Base-by-base conservation (phyloP, 2,113 vertebrate species). In the Ctenodactylus gundi region DNA sequence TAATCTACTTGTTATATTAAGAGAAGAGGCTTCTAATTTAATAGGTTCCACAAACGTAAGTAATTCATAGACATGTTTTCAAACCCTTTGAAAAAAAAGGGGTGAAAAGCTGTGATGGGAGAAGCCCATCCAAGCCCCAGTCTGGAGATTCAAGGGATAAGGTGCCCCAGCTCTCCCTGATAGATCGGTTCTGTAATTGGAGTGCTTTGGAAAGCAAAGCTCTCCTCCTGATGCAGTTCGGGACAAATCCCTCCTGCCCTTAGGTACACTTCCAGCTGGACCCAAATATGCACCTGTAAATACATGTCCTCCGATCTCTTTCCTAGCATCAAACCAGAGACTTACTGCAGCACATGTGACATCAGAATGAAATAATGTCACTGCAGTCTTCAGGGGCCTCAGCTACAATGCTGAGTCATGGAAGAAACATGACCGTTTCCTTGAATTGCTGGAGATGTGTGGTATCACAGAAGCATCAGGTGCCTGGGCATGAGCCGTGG, bases 11-110 rank as follows among this genome's bases (percentile, higher is more conserved):
- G 86, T 95, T 95, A 60, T 67, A 80, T 88, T 89, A 93, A 94
- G 94, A 87, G 49, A 91, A 94, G 64, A 86, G 87, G 60, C 58
- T 89, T 93, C 68, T 97, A 95, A 97, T 97, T 98, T 97, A 98
- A 97, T 96, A 97, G 96, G 41, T 87, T 97, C 68, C 73, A 94
- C 62, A 94, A 78, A 96, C 10, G n/a, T n/a, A 97, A 78, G 39
- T 97, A 85, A 97, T 96, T 97, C 53, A 88, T 97, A 96, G 97
- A 91, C 18, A 21, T 46, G 4, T 94, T 97, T 97, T 97, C 75
- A 96, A 93, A 96, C 31, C 62, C 84, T 95, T 94, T 87, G 84
- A 97, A 97, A 65, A 93, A 89, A 55, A 51, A 95, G 60, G 39
- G 25, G 49, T 46, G 62, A 97, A 97, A 96, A 57, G 29, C 29